These are phyloP conservation scores for Mormyrus proboscirostris DNA, from an alignment of 2,797 vertebrate genomes.

Conservation along the genomic window DNA sequence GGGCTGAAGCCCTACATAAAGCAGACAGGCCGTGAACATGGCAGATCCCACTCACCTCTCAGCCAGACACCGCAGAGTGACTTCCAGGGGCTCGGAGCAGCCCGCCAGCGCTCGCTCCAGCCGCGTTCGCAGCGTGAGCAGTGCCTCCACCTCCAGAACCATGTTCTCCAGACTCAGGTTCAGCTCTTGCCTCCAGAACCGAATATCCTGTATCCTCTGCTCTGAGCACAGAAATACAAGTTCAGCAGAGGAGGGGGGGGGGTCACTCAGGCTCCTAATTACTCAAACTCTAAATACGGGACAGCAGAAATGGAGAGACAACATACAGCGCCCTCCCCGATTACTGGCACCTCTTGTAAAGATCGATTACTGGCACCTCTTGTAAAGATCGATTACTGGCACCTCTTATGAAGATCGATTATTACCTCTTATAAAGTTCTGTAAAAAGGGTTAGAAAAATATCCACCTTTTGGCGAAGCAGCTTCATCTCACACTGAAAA, in stretches of 20 bases:
- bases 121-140: conserved; percentile 60
- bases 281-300: neutral
- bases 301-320: too few relatives aligned
- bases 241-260: neutral
- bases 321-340: neutral
- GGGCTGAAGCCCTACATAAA: neutral
- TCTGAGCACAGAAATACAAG: conserved; percentile 55
- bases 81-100: conserved; percentile 61
- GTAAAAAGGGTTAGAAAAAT: too few relatives aligned
- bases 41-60: conserved; percentile 64
- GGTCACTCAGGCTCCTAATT: neutral
- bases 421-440: too few relatives aligned
- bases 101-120: conserved; percentile 70
- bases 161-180: conserved; percentile 74
- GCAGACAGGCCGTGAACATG: neutral
- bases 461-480: too few relatives aligned
- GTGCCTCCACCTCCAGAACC: conserved; percentile 62
- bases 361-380: too few relatives aligned
- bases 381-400: too few relatives aligned
- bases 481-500: too few relatives aligned
- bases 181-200: conserved; percentile 80
- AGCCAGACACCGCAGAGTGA: conserved; percentile 66
- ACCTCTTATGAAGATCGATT: too few relatives aligned
- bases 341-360: too few relatives aligned
- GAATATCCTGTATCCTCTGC: conserved; percentile 71